Conservation (phyloP, 2,113 vertebrate species). For the Rutilus rutilus region DNA sequence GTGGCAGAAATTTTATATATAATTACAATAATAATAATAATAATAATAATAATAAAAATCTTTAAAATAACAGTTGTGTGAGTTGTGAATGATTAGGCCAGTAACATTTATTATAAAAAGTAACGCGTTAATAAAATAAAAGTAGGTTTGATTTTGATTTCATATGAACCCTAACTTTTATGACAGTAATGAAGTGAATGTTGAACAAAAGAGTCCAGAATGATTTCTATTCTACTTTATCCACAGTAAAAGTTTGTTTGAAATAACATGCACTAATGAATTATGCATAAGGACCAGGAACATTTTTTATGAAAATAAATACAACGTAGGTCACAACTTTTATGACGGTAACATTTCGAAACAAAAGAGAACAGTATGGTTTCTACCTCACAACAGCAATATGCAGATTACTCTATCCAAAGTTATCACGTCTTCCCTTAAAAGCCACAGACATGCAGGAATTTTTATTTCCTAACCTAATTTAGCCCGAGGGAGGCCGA, state of each 20-base stretch:
- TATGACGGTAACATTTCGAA: background rate
- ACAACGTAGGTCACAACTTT: too few relatives aligned
- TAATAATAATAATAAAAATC: too few relatives aligned
- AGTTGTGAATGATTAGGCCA: background rate
- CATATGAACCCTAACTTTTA: background rate
- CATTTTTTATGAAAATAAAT: background rate
- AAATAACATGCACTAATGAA: background rate
- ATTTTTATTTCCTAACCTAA: slow-evolving; percentile 36
- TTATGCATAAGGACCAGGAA: background rate
- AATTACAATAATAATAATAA: background rate
- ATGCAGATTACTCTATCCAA: background rate
- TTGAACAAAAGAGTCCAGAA: too few relatives aligned
- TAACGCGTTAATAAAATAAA: background rate
- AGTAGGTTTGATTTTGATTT: too few relatives aligned
- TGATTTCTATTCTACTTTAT: too few relatives aligned
- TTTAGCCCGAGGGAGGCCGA: slow-evolving; percentile 14
- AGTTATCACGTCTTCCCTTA: background rate
- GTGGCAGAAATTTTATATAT: background rate
- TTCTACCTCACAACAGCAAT: background rate
- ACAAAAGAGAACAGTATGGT: background rate
- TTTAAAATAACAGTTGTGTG: background rate
- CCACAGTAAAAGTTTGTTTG: too few relatives aligned
- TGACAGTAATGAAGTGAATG: background rate
- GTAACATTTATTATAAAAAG: background rate
- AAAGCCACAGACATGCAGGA: background rate